Evolutionary conservation across 2,797 vertebrate genomes (phyloP).

Genomic region (Thalassophryne amazonica): DNA sequence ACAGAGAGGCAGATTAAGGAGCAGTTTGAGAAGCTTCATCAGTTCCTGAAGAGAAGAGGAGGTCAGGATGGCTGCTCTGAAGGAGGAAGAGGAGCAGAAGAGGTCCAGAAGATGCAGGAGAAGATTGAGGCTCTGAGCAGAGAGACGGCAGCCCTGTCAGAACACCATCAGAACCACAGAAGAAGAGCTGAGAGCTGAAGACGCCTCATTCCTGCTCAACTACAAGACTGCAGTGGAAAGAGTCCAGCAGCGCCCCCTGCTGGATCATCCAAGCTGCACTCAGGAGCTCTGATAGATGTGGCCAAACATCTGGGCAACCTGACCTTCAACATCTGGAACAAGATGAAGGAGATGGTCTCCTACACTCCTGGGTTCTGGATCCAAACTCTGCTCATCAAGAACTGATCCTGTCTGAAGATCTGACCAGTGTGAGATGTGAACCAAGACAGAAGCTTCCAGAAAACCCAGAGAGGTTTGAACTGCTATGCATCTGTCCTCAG

Average conservation of each 20-base stretch:
- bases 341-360: constrained; percentile 24
- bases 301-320: constrained; percentile 45
- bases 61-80: too few relatives aligned
- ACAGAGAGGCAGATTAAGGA: too few relatives aligned
- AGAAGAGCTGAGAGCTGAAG: neutral
- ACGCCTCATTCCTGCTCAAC: neutral
- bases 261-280: constrained; percentile 5
- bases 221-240: too few relatives aligned
- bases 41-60: too few relatives aligned
- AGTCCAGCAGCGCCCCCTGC: neutral
- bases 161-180: neutral
- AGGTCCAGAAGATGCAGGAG: too few relatives aligned
- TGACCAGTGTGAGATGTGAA: constrained; percentile 3
- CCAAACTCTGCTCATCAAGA: constrained; percentile 19
- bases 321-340: constrained; percentile 35
- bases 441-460: constrained; percentile 2
- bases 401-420: constrained; percentile 22
- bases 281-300: constrained; percentile 3
- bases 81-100: too few relatives aligned
- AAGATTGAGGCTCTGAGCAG: neutral
- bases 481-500: neutral
- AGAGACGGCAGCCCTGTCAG: neutral
- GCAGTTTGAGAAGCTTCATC: too few relatives aligned
- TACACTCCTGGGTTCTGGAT: constrained; percentile 42
- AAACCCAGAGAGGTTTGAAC: constrained; percentile 26